phyloP scores from a whole-genome alignment of 1,140 invertebrate genomes.

The Lordiphosa collinella region DNA sequence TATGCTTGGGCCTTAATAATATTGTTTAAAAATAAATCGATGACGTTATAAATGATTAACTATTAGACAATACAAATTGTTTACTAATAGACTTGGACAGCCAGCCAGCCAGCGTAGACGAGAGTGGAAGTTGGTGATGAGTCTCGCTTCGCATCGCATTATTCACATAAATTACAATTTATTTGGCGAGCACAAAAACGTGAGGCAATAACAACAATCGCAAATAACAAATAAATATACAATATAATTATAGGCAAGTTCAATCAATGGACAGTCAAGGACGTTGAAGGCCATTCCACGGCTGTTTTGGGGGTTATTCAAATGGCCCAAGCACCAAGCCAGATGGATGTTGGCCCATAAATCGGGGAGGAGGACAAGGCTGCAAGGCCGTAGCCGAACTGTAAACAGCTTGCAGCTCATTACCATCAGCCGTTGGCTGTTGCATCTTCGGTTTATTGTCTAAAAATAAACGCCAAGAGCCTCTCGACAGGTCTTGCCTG shows the following conservation, averaged over 20 bases:
- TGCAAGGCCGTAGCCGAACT: conserved; percentile 63
- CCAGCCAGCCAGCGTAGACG: conserved; percentile 15
- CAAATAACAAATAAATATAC: conserved; percentile 56
- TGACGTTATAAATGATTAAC: conserved; percentile 71
- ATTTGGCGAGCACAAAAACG: conserved; percentile 64
- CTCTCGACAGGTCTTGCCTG: conserved; percentile 13
- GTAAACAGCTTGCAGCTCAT: conserved; percentile 74
- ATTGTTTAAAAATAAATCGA: conserved; percentile 73
- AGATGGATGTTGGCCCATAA: conserved; percentile 69
- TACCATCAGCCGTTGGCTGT: conserved; percentile 55
- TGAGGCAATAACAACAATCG: conserved; percentile 39
- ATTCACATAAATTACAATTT: conserved; percentile 73
- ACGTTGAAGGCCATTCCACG: conserved; percentile 78
- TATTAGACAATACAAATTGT: conserved; percentile 76
- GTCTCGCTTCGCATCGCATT: conserved; percentile 66
- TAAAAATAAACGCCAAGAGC: conserved; percentile 60
- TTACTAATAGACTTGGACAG: conserved; percentile 60
- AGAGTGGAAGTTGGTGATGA: conserved; percentile 10
- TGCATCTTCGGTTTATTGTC: conserved; percentile 66
- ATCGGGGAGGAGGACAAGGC: conserved; percentile 18
- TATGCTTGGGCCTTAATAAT: conserved; percentile 63
- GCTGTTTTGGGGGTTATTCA: conserved; percentile 71
- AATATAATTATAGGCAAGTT: conserved; percentile 63
- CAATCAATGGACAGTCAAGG: conserved; percentile 67
- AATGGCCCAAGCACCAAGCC: conserved; percentile 53